These are phyloP conservation scores for Neodiprion fabricii DNA, from an alignment of 1,140 invertebrate genomes.

Conservation along the genomic window DNA sequence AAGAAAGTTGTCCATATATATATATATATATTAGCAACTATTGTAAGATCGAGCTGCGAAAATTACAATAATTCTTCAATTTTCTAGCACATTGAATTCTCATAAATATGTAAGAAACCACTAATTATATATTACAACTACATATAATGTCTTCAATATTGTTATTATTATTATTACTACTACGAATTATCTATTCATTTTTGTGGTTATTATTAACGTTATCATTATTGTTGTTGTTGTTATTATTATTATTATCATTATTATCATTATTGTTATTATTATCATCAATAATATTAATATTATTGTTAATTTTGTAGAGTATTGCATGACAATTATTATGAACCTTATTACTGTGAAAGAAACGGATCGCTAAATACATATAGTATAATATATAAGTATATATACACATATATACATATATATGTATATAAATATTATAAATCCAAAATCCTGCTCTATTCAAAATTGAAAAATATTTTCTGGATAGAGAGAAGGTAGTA, in stretches of 20 bases:
- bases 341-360: constrained; percentile 17
- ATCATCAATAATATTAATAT: constrained; percentile 7
- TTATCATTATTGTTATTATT: background rate
- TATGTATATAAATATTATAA: no score
- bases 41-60: no score
- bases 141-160: background rate
- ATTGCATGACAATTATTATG: constrained; percentile 31
- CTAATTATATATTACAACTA: background rate
- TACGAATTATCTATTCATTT: background rate
- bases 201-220: background rate
- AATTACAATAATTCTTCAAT: no score
- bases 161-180: background rate
- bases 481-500: no score
- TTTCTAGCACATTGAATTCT: no score
- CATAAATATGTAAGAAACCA: background rate
- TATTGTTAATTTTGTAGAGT: constrained; percentile 26
- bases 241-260: background rate
- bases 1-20: no score
- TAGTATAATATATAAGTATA: no score
- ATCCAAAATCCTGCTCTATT: no score
- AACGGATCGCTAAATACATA: background rate
- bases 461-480: no score
- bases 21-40: no score
- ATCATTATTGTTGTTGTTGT: constrained; percentile 11
- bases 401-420: no score